Conservation (phyloP, 2,888 invertebrate genomes). For the Sphinx pinastri region DNA sequence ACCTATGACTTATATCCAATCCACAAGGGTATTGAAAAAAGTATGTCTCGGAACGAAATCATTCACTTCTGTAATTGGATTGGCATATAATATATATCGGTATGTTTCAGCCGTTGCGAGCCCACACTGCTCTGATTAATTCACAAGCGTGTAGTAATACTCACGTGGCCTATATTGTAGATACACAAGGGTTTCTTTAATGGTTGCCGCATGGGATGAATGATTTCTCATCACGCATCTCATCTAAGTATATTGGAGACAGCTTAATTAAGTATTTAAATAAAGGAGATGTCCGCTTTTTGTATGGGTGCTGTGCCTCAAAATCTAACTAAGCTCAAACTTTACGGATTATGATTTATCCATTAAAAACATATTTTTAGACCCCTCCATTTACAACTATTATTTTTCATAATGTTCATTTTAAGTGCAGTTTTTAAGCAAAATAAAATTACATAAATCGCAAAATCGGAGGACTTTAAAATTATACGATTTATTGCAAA, state of each 20-base stretch:
- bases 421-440: too few relatives aligned
- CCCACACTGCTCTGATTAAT: constrained; percentile 22
- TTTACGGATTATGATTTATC: too few relatives aligned
- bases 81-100: constrained; percentile 21
- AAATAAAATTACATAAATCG: too few relatives aligned
- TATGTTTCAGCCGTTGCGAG: constrained; percentile 17
- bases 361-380: too few relatives aligned
- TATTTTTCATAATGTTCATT: too few relatives aligned
- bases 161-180: constrained; percentile 5
- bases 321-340: too few relatives aligned
- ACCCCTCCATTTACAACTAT: too few relatives aligned
- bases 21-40: constrained; percentile 15
- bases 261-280: too few relatives aligned
- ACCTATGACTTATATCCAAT: neutral
- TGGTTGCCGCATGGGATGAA: neutral
- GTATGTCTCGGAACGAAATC: constrained; percentile 24
- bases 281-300: too few relatives aligned
- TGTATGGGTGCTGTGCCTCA: too few relatives aligned
- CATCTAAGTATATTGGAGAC: neutral
- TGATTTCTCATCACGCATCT: neutral
- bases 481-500: too few relatives aligned
- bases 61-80: constrained; percentile 29
- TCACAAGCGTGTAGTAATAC: constrained; percentile 23
- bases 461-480: too few relatives aligned
- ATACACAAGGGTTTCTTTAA: constrained; percentile 4